Evolutionary conservation across 2,113 vertebrate genomes (phyloP), one percentile per base, ranked within the genome.

Genomic region (Lycaon pictus): DNA sequence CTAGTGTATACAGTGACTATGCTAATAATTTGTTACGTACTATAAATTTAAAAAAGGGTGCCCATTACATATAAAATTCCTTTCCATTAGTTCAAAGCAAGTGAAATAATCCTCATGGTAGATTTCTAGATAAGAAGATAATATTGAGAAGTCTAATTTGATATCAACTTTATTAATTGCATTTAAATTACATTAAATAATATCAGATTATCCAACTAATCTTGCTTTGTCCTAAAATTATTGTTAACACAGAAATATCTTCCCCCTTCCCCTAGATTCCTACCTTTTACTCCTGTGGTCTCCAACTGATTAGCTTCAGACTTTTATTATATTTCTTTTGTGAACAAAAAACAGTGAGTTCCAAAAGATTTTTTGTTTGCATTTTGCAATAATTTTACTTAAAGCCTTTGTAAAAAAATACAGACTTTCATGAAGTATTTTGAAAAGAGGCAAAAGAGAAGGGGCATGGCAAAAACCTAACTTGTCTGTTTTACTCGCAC

Each of bases 281-380:
- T 72, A 32, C n/a, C 35, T 43, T 43, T 91, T 48, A 74, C 56
- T 85, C 71, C 74, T 77, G 1, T 83, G 77, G 82, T 96, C 90
- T 96, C 92, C 69, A 95, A 87, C 23, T 62, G 51, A 83, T 84
- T 88, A 84, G 83, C 95, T 84, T 94, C 94, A 96, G 88, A 95
- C 65, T 96, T 93, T 69, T 97, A 12, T 95, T 96, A 32, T 85
- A 88, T 96, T 93, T 71, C 60, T 97, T 97, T 98, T 98, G 98
- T 97, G 97, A 98, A 98, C 97, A 98, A 95, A 97, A 98, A 83
- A 77, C 90, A 97, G 95, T 79, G 63, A 74, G 81, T 97, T 97
- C 97, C 95, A 98, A 98, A 98, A 77, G 37, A 20, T 74, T 37
- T 22, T 72, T 72, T 74, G 72, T 51, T 77, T 76, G 25, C 15